These are phyloP conservation scores for Parnassius mnemosyne DNA, from an alignment of 2,888 invertebrate species.

Conservation along the genomic window DNA sequence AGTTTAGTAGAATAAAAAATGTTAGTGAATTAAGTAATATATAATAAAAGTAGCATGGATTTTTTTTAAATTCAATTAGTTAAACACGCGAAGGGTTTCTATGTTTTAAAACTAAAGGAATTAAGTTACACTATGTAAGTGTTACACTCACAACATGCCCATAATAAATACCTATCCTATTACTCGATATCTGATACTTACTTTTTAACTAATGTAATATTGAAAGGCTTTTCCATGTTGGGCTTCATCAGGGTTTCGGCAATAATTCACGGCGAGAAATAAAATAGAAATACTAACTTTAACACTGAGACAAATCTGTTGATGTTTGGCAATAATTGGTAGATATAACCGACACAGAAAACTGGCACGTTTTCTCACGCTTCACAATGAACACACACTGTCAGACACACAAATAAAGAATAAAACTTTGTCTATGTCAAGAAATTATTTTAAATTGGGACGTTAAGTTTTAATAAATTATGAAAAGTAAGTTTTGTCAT, in stretches of 20 bases:
- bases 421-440: constrained; percentile 32
- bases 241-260: constrained; percentile 42
- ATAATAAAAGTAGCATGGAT: neutral
- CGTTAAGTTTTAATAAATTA: constrained; percentile 5
- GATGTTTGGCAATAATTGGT: constrained; percentile 42
- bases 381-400: constrained; percentile 19
- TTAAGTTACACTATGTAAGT: constrained; percentile 21
- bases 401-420: neutral
- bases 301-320: constrained; percentile 20
- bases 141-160: constrained; percentile 15
- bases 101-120: constrained; percentile 14
- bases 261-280: constrained; percentile 30
- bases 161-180: constrained; percentile 30
- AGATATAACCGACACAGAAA: constrained; percentile 34
- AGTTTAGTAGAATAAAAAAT: neutral
- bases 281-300: constrained; percentile 34
- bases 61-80: constrained; percentile 13
- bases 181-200: constrained; percentile 43
- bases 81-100: constrained; percentile 19
- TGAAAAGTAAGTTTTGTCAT: constrained; percentile 13
- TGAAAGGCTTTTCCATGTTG: constrained; percentile 49
- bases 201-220: constrained; percentile 42
- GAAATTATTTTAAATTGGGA: constrained; percentile 26
- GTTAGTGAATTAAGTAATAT: neutral
- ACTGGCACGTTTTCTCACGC: constrained; percentile 32